phyloP scores from a whole-genome alignment of 2,888 invertebrate species.

The Nudaria mundana region DNA sequence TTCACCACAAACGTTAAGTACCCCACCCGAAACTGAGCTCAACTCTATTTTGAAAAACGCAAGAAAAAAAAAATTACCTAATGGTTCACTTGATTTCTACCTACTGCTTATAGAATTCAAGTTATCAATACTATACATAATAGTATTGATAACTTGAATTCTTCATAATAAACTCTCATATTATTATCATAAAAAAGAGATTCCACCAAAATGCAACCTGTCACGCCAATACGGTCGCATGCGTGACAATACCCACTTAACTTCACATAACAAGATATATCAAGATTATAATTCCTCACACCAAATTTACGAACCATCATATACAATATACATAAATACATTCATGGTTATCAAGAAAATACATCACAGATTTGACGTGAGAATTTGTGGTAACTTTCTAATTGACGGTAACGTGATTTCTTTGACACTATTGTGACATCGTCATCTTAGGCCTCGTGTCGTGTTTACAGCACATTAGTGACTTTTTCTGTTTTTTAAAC shows the following conservation, averaged over 20 bases:
- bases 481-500: slow-evolving; percentile 23
- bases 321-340: not conserved
- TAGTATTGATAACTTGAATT: too few relatives aligned
- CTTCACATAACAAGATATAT: not conserved
- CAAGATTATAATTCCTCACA: not conserved
- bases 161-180: too few relatives aligned
- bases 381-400: slow-evolving; percentile 28
- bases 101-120: too few relatives aligned
- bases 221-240: not conserved
- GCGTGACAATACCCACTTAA: not conserved
- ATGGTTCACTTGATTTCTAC: too few relatives aligned
- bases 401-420: slow-evolving; percentile 18
- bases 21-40: too few relatives aligned
- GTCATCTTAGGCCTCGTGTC: slow-evolving; percentile 20
- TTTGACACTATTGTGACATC: slow-evolving; percentile 23
- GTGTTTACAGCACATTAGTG: slow-evolving; percentile 39
- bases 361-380: slow-evolving; percentile 7
- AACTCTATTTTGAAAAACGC: too few relatives aligned
- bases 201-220: too few relatives aligned
- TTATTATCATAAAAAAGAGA: too few relatives aligned
- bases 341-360: slow-evolving; percentile 1
- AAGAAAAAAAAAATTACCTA: too few relatives aligned
- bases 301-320: not conserved
- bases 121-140: too few relatives aligned
- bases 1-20: too few relatives aligned